Evolutionary conservation across 2,888 invertebrate species (phyloP), one percentile per base, ranked within the genome.

Genomic region (Parnassius orleans): DNA sequence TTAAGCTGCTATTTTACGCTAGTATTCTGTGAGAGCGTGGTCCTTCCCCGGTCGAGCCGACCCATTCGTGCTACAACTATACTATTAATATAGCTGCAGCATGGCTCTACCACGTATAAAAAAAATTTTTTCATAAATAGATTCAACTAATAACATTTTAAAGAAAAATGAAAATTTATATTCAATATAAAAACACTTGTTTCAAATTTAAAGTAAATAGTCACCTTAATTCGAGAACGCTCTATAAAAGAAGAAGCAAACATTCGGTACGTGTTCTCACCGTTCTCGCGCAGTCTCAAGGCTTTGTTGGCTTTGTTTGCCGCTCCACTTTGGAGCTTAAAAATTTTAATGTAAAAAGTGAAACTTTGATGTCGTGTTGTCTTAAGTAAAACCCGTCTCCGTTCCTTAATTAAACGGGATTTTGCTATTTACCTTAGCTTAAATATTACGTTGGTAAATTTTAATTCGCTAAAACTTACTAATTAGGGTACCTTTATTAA

Each of bases 341-440:
- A 63, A 58, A 58, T 46, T 51, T 58, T 58, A 51, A 58, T 51
- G 58, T 55, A 58, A 63, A 63, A 62, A 54, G 62, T 62, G 52
- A 53, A 63, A 63, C 63, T 58, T 63, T 58, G 63, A 63, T 46
- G 63, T 58, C 58, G 58, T 58, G 58, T 58, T 62, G 62, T 58
- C 58, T 55, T 55, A 58, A 63, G 44, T 63, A 63, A 63, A 58
- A 41, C 63, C 55, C 33, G 53, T 54, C 12, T 24, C 54, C 51
- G 63, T 58, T 42, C 54, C 43, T 63, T 63, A 63, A 63, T 63
- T 63, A 63, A 63, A 58, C 50, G 54, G 63, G 53, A 62, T 62
- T 58, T 62, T 51, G 58, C 14, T 24, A 50, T 62, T 53, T 81
- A 33, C 41, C 14, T 43, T 11, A 82, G 85, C 53, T 48, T 51